These are phyloP conservation scores for Columba livia DNA, from an alignment of 2,113 vertebrate species.

Conservation along the genomic window DNA sequence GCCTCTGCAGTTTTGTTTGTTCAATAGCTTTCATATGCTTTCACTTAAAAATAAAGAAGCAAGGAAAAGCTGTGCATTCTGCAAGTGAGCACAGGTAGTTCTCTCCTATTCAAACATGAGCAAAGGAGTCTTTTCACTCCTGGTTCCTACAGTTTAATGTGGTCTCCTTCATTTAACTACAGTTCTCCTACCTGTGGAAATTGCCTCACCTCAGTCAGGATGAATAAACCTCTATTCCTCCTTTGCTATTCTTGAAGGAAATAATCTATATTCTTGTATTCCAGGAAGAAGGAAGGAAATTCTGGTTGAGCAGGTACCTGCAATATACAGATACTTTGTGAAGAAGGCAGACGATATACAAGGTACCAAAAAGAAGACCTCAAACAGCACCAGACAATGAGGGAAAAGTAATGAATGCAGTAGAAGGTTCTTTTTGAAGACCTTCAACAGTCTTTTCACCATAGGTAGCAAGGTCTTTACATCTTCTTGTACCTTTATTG, in stretches of 20 bases:
- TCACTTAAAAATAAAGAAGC: not conserved
- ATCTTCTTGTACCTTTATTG: not conserved
- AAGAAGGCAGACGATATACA: not conserved
- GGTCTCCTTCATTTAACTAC: not conserved
- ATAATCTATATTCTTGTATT: not conserved
- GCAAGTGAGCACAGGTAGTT: not conserved
- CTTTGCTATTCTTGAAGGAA: not conserved
- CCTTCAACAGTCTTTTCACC: not conserved
- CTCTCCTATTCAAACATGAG: not conserved
- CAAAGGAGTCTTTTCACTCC: not conserved
- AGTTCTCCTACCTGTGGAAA: not conserved
- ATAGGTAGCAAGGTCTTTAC: not conserved
- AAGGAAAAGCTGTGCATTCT: not conserved
- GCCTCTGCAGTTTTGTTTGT: not conserved
- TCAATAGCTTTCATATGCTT: not conserved
- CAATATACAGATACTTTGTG: not conserved
- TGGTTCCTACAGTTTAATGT: not conserved
- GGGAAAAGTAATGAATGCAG: not conserved
- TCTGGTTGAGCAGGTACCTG: not conserved
- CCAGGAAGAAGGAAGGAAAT: not conserved
- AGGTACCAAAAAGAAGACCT: not conserved
- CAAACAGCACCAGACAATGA: not conserved
- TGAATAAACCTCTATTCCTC: not conserved
- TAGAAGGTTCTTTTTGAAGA: not conserved
- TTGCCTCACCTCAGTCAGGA: not conserved